Base-by-base conservation (phyloP, 2,888 invertebrate genomes). In the Esperia sulphurella region DNA sequence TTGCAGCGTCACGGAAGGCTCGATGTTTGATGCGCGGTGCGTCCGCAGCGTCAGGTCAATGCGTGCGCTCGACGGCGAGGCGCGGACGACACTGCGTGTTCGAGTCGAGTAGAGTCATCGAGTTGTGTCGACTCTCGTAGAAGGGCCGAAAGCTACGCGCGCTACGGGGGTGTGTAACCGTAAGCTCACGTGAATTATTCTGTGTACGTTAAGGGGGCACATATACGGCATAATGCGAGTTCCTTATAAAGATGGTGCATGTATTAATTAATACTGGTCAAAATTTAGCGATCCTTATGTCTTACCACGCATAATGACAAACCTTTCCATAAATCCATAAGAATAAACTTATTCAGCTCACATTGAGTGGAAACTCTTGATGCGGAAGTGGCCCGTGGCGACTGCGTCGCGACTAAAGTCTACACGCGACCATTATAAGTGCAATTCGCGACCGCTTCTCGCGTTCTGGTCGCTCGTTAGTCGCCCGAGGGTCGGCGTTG, bases 101-200 rank as follows among this genome's bases (percentile, higher is more conserved):
- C n/a, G 42, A 52, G 45, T 52, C 45, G 43, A 52, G 45, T 52
- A n/a, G 46, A 51, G 47, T 46, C 53, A 37, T 40, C 50, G 45
- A 51, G 54, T 33, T 37, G 43, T 13, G 41, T 14, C 30, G n/a
- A 21, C 28, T 46, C 59, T 57, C 69, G 68, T 71, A 71, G 71
- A 63, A 55, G 57, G 63, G 56, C 60, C 60, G 66, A 53, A 45
- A 57, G 73, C 78, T 75, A 78, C 80, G 76, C 55, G 59, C 81
- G 81, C 84, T 83, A 85, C 81, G 76, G 82, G 80, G 75, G 75
- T 81, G 72, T 63, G 65, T 57, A 58, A 62, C 74, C 58, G 67
- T 75, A 86, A 86, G 85, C 84, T 86, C 78, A 62, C 61, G 61
- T 74, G 73, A 74, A 64, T 75, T 71, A 76, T 45, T 47, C 45